Evolutionary conservation across 2,113 vertebrate species (phyloP), one percentile per base, ranked within the genome.

Genomic region (Calypte anna): DNA sequence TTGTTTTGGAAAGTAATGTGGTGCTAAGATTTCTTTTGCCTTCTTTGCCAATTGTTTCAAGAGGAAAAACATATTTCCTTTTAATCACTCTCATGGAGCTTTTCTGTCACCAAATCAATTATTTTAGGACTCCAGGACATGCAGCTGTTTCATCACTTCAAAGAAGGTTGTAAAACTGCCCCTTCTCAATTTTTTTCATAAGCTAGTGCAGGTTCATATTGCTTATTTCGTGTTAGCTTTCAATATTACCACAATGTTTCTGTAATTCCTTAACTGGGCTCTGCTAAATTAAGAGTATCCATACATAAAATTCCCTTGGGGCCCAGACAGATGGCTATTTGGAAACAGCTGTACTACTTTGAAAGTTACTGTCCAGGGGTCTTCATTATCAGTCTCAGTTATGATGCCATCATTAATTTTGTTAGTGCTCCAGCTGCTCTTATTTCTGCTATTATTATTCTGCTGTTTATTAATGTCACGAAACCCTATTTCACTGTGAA

Each of bases 321-420:
- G 82, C 70, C 33, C 82, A 77, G 79, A 21, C 82, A 96, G 96
- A 91, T 93, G 94, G 88, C 79, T 70, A 0, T 63, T 51, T 90
- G 80, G 72, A 81, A 94, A 90, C 92, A 96, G 94, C 95, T 95
- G 86, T 53, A 59, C 73, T 30, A 7, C 33, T 68, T 8, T 44
- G 88, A 64, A 63, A 82, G 82, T 94, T 81, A 48, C 88, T 86
- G 82, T 83, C 90, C 95, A 91, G 92, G 73, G 73, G 82, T 95
- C 96, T 95, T 86, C 80, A 59, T 93, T 83, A 81, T 91, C 73
- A 33, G 15, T 67, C 82, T 96, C 92, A 91, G 76, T 88, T 94
- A 68, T 77, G 73, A 78, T 75, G 80, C 88, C 64, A 83, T 94
- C 74, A 93, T 94, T 94, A 67, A 86, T 93, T 88, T 38, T 81